A percentile compares a stretch with the other conserved stretches of the same genome.
Conservation (phyloP, 2,113 vertebrate genomes). For the Rhipidura dahli region DNA sequence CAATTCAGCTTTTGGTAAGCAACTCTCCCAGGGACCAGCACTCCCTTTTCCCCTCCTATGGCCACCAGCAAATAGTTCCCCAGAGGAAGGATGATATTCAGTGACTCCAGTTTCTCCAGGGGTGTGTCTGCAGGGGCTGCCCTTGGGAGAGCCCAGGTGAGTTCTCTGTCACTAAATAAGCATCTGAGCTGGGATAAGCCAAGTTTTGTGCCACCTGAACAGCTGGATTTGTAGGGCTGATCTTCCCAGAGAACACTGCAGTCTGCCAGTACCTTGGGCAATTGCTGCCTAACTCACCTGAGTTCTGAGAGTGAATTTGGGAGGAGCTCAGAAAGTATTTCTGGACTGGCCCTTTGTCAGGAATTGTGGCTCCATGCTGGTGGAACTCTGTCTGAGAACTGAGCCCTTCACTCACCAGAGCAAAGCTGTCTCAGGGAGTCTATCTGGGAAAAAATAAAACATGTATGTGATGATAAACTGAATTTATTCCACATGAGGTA, state of each 20-base stretch:
- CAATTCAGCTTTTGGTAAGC: neutral
- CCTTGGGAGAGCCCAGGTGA: neutral
- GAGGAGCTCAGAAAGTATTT: neutral
- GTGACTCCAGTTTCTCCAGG: neutral
- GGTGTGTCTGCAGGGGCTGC: neutral
- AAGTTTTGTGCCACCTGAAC: neutral
- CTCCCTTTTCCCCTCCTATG: rapidly evolving
- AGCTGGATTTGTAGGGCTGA: neutral
- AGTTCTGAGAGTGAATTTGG: neutral
- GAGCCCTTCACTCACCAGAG: neutral
- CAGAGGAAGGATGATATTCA: neutral
- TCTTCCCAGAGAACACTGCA: neutral
- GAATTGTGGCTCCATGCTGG: neutral
- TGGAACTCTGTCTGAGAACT: neutral
- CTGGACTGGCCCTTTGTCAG: neutral
- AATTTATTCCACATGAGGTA: neutral
- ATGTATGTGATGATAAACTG: neutral
- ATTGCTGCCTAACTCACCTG: neutral
- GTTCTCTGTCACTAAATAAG: neutral
- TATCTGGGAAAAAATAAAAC: neutral
- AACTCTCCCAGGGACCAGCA: neutral
- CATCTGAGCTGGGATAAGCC: neutral
- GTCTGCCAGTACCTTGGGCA: neutral
- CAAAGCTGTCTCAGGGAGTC: neutral
- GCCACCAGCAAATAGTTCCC: neutral